Evolutionary conservation across 2,113 vertebrate genomes (phyloP).

Genomic region (Gavialis gangeticus): DNA sequence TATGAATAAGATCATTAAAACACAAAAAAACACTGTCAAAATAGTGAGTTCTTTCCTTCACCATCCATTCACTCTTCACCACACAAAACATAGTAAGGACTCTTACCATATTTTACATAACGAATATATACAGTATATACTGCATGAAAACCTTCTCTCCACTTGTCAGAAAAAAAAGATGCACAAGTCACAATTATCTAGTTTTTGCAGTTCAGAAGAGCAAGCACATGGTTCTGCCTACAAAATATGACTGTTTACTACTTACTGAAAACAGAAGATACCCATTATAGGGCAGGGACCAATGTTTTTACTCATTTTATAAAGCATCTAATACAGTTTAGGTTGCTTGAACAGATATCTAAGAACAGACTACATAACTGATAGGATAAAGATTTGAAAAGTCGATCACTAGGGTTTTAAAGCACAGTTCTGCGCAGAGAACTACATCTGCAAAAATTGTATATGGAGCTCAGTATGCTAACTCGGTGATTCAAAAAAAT

Average conservation of each 20-base stretch:
- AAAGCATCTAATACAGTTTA: neutral
- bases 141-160: neutral
- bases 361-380: neutral
- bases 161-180: neutral
- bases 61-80: neutral
- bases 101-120: neutral
- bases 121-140: neutral
- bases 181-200: neutral
- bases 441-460: slow-evolving; percentile 17
- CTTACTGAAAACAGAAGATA: neutral
- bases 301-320: neutral
- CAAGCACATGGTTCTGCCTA: neutral
- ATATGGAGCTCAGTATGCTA: neutral
- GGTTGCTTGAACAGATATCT: neutral
- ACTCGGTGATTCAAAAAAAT: slow-evolving; percentile 24
- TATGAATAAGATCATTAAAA: neutral
- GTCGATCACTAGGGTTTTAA: neutral
- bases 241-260: neutral
- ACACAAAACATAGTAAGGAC: neutral
- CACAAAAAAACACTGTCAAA: neutral
- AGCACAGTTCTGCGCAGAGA: neutral
- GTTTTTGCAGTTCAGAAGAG: neutral
- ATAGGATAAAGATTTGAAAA: neutral
- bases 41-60: neutral
- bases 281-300: neutral